phyloP scores from a whole-genome alignment of 2,888 invertebrate genomes.

The Napeogenes inachia region DNA sequence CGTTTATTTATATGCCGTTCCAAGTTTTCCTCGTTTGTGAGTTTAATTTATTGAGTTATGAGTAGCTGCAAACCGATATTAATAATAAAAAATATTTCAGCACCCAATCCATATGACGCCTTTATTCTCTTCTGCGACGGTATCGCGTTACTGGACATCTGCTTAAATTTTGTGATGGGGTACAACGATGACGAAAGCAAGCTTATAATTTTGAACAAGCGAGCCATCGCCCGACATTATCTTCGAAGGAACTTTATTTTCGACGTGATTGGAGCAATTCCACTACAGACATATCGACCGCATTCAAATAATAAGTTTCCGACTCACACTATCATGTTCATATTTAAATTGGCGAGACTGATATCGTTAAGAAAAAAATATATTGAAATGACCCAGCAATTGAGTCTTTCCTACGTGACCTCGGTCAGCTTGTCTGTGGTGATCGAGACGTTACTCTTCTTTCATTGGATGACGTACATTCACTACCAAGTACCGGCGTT shows the following conservation, averaged over 20 bases:
- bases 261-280: conserved; percentile 45
- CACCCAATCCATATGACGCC: conserved; percentile 41
- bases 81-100: conserved; percentile 34
- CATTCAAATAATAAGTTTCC: conserved; percentile 42
- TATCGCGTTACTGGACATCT: conserved; percentile 44
- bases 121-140: conserved; percentile 46
- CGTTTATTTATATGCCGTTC: conserved; percentile 47
- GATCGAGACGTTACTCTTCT: conserved; percentile 41
- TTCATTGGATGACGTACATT: conserved; percentile 55
- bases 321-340: conserved; percentile 44
- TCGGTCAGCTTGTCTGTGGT: conserved; percentile 34
- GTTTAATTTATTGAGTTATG: conserved; percentile 22
- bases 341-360: conserved; percentile 47
- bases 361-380: conserved; percentile 37
- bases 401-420: conserved; percentile 42
- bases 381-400: conserved; percentile 41
- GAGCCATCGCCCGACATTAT: conserved; percentile 45
- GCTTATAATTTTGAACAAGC: conserved; percentile 43
- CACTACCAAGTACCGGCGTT: conserved; percentile 52
- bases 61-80: conserved; percentile 1
- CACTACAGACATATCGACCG: conserved; percentile 45
- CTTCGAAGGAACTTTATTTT: conserved; percentile 39
- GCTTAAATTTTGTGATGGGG: conserved; percentile 51
- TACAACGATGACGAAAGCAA: conserved; percentile 48
- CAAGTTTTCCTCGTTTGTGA: conserved; percentile 51